phyloP scores from a whole-genome alignment of 2,888 invertebrate genomes.

The Alloscopus bannaensis region DNA sequence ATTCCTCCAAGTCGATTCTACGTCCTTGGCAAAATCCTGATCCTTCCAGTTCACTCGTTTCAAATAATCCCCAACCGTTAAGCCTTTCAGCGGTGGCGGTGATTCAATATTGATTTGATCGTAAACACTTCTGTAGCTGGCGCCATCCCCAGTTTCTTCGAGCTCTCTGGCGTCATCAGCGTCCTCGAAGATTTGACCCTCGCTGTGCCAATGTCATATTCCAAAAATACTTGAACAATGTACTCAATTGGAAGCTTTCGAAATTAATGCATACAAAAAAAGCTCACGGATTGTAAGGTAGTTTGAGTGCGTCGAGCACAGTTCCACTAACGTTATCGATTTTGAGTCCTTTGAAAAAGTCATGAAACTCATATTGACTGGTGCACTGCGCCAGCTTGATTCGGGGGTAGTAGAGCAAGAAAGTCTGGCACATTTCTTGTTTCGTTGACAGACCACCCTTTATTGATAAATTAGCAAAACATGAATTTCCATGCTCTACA shows the following conservation, averaged over 20 bases:
- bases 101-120: constrained; percentile 63
- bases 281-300: constrained; percentile 60
- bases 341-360: constrained; percentile 88
- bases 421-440: constrained; percentile 92
- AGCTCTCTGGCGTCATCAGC: constrained; percentile 56
- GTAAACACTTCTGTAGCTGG: constrained; percentile 53
- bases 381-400: constrained; percentile 88
- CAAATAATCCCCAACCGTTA: constrained; percentile 65
- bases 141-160: constrained; percentile 52
- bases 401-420: constrained; percentile 88
- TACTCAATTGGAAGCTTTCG: background rate
- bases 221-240: background rate
- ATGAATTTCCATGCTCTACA: background rate
- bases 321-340: constrained; percentile 79
- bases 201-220: constrained; percentile 3
- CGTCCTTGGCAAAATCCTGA: constrained; percentile 19
- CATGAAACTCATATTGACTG: constrained; percentile 89
- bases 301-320: constrained; percentile 49
- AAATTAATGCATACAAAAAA: background rate
- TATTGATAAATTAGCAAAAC: background rate
- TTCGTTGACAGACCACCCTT: constrained; percentile 87
- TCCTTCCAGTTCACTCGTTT: constrained; percentile 63
- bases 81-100: constrained; percentile 43
- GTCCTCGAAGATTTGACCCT: constrained; percentile 43
- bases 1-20: constrained; percentile 64